Conservation (phyloP, 2,797 vertebrate genomes). For the Schizopygopsis malacanthus region DNA sequence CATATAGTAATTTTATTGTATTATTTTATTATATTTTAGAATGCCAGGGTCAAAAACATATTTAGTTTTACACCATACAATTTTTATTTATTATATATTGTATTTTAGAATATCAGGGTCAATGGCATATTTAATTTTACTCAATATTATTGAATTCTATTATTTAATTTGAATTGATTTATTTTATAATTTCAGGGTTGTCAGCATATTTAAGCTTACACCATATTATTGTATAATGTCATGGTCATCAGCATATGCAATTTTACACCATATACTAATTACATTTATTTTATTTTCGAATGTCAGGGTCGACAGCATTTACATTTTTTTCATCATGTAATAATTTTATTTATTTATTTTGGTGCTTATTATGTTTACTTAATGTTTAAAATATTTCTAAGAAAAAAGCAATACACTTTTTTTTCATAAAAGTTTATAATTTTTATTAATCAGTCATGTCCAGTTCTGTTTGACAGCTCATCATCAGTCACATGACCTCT, state of each 20-base stretch:
- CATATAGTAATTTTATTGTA: not conserved
- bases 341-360: not conserved
- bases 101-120: too few species aligned
- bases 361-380: not conserved
- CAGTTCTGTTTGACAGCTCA: not conserved
- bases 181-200: not conserved
- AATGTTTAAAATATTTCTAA: not conserved
- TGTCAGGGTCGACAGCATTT: not conserved
- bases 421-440: not conserved
- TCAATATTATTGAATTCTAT: not conserved
- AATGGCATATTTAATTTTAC: not conserved
- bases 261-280: not conserved
- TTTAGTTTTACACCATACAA: not conserved
- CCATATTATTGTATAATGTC: not conserved
- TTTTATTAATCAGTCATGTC: not conserved
- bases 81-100: too few species aligned
- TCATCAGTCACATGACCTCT: not conserved
- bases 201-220: not conserved
- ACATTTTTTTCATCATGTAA: not conserved
- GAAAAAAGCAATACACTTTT: not conserved
- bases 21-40: not conserved
- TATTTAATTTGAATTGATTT: not conserved
- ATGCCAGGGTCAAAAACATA: rapidly evolving
- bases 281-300: not conserved
- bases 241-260: not conserved